phyloP scores from a whole-genome alignment of 2,113 vertebrate species.

The Corythaeola cristata region DNA sequence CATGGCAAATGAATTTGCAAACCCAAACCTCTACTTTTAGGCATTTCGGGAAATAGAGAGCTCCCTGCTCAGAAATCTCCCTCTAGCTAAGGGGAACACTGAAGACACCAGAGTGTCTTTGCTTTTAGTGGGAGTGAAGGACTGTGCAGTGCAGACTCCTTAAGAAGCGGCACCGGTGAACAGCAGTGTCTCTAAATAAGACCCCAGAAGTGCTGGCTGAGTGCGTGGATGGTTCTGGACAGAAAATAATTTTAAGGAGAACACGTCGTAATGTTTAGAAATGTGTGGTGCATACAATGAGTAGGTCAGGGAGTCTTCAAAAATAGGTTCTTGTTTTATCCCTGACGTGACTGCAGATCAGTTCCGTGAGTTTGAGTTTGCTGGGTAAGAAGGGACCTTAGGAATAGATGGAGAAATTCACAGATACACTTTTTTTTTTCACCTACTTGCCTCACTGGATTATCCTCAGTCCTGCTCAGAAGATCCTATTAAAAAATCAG shows the following conservation, averaged over 20 bases:
- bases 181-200: neutral
- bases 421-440: neutral
- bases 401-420: neutral
- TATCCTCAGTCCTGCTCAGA: neutral
- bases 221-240: neutral
- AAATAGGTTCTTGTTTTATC: neutral
- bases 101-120: neutral
- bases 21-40: neutral
- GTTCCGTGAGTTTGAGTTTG: neutral
- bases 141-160: neutral
- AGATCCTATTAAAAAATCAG: neutral
- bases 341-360: neutral
- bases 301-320: neutral
- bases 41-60: neutral
- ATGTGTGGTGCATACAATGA: accelerated
- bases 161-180: neutral
- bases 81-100: neutral
- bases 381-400: neutral
- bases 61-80: neutral
- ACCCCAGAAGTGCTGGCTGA: neutral
- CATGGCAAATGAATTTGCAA: conserved; percentile 17
- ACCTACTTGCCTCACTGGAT: accelerated
- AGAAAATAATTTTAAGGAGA: neutral
- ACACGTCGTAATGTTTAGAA: neutral
- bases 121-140: neutral